These are phyloP conservation scores for Tenthredo notha DNA, from an alignment of 2,888 invertebrate species.

Conservation along the genomic window DNA sequence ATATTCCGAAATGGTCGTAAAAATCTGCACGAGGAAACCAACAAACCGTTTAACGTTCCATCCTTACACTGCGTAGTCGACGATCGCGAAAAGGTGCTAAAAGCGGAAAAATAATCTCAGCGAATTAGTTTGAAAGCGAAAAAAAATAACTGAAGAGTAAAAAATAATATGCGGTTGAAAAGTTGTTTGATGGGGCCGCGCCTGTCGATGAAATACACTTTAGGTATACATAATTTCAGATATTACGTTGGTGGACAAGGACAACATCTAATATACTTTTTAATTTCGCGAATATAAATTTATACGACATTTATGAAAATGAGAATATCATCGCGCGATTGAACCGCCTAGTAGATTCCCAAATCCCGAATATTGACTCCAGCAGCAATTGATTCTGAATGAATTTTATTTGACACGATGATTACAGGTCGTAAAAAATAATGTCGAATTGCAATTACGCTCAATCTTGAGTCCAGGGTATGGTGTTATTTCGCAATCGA, in stretches of 20 bases:
- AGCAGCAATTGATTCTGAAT: neutral
- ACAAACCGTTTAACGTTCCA: neutral
- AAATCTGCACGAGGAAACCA: neutral
- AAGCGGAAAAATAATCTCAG: neutral
- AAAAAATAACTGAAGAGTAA: neutral
- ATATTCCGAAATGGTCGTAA: neutral
- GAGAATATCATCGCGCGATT: neutral
- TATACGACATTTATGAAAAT: neutral
- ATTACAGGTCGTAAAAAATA: conserved; percentile 10
- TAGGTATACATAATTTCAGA: neutral
- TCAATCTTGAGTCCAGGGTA: neutral
- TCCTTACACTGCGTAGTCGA: neutral
- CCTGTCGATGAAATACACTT: neutral
- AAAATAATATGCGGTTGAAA: conserved; percentile 15
- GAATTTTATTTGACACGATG: neutral
- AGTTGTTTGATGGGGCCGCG: conserved; percentile 25
- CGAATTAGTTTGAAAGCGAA: neutral
- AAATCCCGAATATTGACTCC: neutral
- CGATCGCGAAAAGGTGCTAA: neutral
- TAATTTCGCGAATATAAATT: neutral
- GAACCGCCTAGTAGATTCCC: neutral
- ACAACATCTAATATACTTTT: neutral
- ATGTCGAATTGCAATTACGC: conserved; percentile 23
- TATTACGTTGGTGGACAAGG: conserved; percentile 12
- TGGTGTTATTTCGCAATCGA: conserved; percentile 9